These are phyloP conservation scores for Megamerina dolium DNA, from an alignment of 2,888 invertebrate genomes.

Conservation along the genomic window DNA sequence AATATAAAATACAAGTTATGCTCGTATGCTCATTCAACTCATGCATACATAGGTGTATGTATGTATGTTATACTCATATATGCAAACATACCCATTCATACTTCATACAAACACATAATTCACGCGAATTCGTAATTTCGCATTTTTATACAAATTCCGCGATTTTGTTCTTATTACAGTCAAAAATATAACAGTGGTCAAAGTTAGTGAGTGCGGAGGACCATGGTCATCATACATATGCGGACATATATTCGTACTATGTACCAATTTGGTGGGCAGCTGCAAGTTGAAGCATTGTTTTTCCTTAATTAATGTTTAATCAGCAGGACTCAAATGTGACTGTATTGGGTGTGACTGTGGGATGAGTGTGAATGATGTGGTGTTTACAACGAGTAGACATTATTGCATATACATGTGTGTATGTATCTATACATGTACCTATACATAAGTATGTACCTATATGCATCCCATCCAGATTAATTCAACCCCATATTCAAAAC, in stretches of 20 bases:
- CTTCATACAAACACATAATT: conserved; percentile 9
- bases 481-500: too few relatives aligned
- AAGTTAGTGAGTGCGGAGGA: conserved; percentile 11
- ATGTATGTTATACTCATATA: not conserved
- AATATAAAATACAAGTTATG: too few relatives aligned
- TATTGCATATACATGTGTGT: too few relatives aligned
- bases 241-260: conserved; percentile 21
- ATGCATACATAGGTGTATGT: too few relatives aligned
- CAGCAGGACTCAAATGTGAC: conserved; percentile 35
- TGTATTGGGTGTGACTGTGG: too few relatives aligned
- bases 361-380: too few relatives aligned
- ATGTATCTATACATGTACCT: too few relatives aligned
- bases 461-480: too few relatives aligned
- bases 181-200: conserved; percentile 17
- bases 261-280: too few relatives aligned
- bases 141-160: conserved; percentile 42
- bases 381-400: too few relatives aligned
- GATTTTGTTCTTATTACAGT: conserved; percentile 35
- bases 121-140: conserved; percentile 42
- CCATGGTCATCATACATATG: conserved; percentile 8
- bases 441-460: too few relatives aligned
- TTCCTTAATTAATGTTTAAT: conserved; percentile 51
- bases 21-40: too few relatives aligned
- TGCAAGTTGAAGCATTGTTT: conserved; percentile 35
- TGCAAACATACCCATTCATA: not conserved